Base-by-base conservation (phyloP, 1,140 invertebrate genomes). In the Bombus pyrosoma region DNA sequence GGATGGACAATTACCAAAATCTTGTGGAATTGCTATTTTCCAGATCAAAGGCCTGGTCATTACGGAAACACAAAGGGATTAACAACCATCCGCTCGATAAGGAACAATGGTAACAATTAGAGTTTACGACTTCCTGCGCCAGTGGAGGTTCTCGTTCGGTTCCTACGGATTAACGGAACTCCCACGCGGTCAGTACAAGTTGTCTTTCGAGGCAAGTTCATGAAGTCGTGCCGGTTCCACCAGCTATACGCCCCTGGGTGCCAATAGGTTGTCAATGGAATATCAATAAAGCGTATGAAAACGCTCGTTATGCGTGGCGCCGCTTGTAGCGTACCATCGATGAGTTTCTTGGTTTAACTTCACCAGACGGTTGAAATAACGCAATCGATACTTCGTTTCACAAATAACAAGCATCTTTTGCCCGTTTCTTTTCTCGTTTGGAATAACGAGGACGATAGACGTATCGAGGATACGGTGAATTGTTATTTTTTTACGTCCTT, bases 141-240 rank as follows among this genome's bases (percentile, higher is more conserved):
- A 87, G 66, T 90, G 81, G 74, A 53, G 64, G 34, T n/a, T 66
- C 66, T 66, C 66, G n/a, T 75, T 87, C 86, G 78, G 53, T 77
- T 85, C 89, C 73, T 90, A 81, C 37, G 89, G 84, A 88, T 91
- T 88, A 91, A 91, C 81, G 84, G 87, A 90, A 88, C 90, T 85
- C 89, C 89, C 84, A 91, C 90, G 83, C 77, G 47, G 43, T 43
- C 18, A 32, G 62, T 71, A 47, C 15, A 62, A 59, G 74, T 66
- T 68, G 80, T 89, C 77, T 89, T 83, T 81, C 73, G 59, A 59
- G 43, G 64, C 76, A 68, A 89, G 88, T 89, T 86, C 68, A 89
- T 64, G 76, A 86, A 84, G 68, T 89, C 71, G 72, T 34, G 66
- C 41, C 18, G 73, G 39, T 32, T 75, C 68, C 53, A 71, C 47